phyloP scores from a whole-genome alignment of 2,113 vertebrate species.

The Henicopernis longicauda region DNA sequence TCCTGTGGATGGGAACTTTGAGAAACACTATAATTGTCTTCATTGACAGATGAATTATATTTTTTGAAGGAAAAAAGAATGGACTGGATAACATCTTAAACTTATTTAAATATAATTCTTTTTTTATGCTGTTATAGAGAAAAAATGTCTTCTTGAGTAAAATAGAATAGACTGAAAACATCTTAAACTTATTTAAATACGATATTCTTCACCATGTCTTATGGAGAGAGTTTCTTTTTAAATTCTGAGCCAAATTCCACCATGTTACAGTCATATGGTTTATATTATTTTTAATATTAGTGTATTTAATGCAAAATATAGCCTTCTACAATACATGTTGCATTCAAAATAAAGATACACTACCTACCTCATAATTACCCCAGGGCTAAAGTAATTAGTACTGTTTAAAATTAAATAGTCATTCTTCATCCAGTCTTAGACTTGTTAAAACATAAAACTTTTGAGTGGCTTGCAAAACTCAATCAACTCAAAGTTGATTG shows the following conservation, averaged over 20 bases:
- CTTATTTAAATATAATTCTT: constrained; percentile 17
- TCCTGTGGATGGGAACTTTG: not conserved
- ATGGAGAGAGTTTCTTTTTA: not conserved
- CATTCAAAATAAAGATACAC: not conserved
- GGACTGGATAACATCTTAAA: constrained; percentile 27
- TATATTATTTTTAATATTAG: not conserved
- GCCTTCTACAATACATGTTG: not conserved
- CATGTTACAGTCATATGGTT: not conserved
- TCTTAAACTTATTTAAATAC: constrained; percentile 43
- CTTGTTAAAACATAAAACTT: not conserved
- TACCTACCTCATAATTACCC: not conserved
- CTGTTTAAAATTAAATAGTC: not conserved
- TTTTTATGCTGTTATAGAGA: not conserved
- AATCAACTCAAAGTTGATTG: not conserved
- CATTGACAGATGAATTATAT: not conserved
- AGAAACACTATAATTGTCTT: constrained; percentile 1
- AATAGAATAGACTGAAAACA: constrained; percentile 12
- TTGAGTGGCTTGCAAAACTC: not conserved
- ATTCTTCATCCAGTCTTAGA: not conserved
- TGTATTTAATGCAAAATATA: not conserved
- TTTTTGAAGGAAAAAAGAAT: not conserved
- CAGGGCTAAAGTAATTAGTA: not conserved
- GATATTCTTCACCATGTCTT: not conserved
- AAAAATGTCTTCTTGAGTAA: not conserved
- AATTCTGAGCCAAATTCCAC: constrained; percentile 12